A percentile compares a stretch with the other conserved stretches of the same genome.
Conservation (phyloP, 37 sponge, comb jelly and placozoan genomes). For the Chondrilla cf. caribensis region DNA sequence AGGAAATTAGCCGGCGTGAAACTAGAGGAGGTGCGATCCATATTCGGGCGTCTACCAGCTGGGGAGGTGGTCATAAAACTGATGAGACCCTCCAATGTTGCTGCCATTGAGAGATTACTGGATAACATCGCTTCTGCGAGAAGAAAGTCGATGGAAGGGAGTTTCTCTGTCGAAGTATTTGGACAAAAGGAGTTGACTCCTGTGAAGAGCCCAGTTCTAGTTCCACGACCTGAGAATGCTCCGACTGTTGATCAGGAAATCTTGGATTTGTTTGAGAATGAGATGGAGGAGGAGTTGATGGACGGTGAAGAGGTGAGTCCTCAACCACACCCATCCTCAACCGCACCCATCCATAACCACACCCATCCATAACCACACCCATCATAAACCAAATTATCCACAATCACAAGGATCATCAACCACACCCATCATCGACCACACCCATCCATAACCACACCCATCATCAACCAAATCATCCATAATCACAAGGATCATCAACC, state of each 20-base stretch:
- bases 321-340: too few relatives aligned
- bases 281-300: not conserved
- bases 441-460: too few relatives aligned
- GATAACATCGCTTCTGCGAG: not conserved
- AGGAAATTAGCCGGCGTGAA: conserved; percentile 28
- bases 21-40: conserved; percentile 29
- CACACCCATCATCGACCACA: too few relatives aligned
- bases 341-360: too few relatives aligned
- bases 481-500: too few relatives aligned
- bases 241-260: conserved; percentile 30
- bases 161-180: conserved; percentile 1
- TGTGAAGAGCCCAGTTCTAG: not conserved
- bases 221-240: conserved; percentile 5
- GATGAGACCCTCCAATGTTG: conserved; percentile 27
- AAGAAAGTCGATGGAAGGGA: not conserved
- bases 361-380: too few relatives aligned
- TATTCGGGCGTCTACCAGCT: conserved; percentile 29
- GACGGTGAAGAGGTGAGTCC: not conserved
- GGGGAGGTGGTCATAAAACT: conserved; percentile 21
- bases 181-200: not conserved
- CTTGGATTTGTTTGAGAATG: conserved; percentile 28
- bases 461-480: too few relatives aligned
- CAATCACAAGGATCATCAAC: too few relatives aligned
- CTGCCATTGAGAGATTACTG: conserved; percentile 10
- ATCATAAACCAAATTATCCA: too few relatives aligned